These are phyloP conservation scores for Apomyelois bistriatella DNA, from an alignment of 2,888 invertebrate genomes.

Conservation along the genomic window DNA sequence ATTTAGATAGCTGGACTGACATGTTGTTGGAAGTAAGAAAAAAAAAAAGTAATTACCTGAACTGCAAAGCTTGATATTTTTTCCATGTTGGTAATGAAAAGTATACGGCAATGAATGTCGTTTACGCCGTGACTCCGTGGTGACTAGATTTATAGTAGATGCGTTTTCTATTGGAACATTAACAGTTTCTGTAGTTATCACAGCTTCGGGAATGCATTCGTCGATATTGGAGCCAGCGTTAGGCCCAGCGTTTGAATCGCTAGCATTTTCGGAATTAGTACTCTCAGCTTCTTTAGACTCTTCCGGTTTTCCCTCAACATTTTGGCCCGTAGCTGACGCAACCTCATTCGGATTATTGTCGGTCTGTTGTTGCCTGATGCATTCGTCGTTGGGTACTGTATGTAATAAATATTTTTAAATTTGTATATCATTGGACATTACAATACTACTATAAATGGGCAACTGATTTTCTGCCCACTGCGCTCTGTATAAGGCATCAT, in stretches of 20 bases:
- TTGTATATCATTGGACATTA: no score
- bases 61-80: slow-evolving; percentile 85
- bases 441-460: no score
- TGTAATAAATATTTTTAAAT: slow-evolving; percentile 28
- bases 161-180: not conserved
- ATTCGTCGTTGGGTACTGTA: slow-evolving; percentile 31
- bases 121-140: slow-evolving; percentile 33
- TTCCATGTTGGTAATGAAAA: slow-evolving; percentile 90
- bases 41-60: no score
- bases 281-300: not conserved
- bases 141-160: slow-evolving; percentile 19
- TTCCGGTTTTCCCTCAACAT: not conserved
- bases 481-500: no score
- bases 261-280: not conserved
- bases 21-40: no score
- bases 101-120: slow-evolving; percentile 79
- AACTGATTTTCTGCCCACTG: no score
- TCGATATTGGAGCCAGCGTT: not conserved
- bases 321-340: not conserved
- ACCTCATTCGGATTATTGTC: no score
- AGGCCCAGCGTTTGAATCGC: not conserved
- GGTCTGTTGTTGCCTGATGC: not conserved
- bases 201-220: not conserved
- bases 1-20: no score
- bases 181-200: not conserved